Evolutionary conservation across 2,797 vertebrate species (phyloP), one percentile per base, ranked within the genome.

Genomic region (Melanotaenia pygmaea): DNA sequence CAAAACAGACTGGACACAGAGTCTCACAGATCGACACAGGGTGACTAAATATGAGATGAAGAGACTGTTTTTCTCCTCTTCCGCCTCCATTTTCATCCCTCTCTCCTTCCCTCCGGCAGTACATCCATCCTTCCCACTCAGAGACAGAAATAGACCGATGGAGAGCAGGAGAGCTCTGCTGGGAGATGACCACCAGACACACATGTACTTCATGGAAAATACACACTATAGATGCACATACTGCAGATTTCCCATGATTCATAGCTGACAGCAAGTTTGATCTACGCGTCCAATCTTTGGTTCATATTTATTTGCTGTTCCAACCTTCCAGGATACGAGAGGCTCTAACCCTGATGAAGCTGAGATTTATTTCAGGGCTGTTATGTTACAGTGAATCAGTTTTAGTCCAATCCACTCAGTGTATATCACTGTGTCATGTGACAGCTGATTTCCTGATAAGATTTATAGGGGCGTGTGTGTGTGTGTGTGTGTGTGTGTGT

Each of bases 131-230:
- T 75, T 66, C 87, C 89, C 77, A 89, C 87, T 87, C 87, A 73
- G n/a, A 82, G 80, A 90, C 89, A 85, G 74, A 90, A 90, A 90
- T 90, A 90, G 81, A 82, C 77, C 9, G 81, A 80, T 83, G 77
- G 81, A 84, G 80, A 74, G 65, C 64, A 80, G 77, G 77, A 84
- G 80, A 74, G 65, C 64, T 81, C 83, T 74, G 79, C 80, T 70
- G 85, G 83, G 88, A 86, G 79, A 18, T 81, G 84, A 87, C 85
- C 86, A 76, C 68, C 30, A 72, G 69, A 7, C 64, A 66, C 70
- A 64, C 30, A 24, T 9, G 18, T 12, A 32, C 28, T 35, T 40
- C 22, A 11, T 28, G 6, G 38, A 40, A 28, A 47, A 54, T 38
- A 62, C 40, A 64, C 9, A 69, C 63, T 70, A 72, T 59, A 69